A percentile compares a stretch with the other conserved stretches of the same genome.
Evolutionary conservation across 2,888 invertebrate genomes (phyloP).

Genomic region (Drosophila recens): DNA sequence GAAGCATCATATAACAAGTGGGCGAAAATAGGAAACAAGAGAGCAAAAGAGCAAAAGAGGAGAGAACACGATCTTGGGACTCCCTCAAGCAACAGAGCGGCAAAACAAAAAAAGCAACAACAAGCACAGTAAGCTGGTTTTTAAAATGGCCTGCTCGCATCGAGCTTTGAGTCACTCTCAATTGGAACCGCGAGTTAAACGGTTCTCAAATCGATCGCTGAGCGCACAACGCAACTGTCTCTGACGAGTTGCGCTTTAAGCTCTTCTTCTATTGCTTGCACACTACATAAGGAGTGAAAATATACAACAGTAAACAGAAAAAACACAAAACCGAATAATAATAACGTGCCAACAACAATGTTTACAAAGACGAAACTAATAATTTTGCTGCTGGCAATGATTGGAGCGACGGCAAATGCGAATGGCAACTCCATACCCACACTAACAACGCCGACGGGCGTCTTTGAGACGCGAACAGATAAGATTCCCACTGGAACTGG

Average conservation of each 20-base stretch:
- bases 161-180: slow-evolving; percentile 68
- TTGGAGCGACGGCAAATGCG: slow-evolving; percentile 15
- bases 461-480: slow-evolving; percentile 71
- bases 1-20: slow-evolving; percentile 26
- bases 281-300: slow-evolving; percentile 38
- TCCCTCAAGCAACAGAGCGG: slow-evolving; percentile 17
- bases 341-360: slow-evolving; percentile 30
- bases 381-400: slow-evolving; percentile 38
- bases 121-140: slow-evolving; percentile 65
- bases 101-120: slow-evolving; percentile 10
- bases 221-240: slow-evolving; percentile 31
- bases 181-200: slow-evolving; percentile 62
- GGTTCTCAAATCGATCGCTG: slow-evolving; percentile 50
- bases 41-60: slow-evolving; percentile 9
- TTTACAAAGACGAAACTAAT: slow-evolving; percentile 46
- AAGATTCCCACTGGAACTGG: slow-evolving; percentile 40
- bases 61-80: slow-evolving; percentile 20
- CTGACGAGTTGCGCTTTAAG: slow-evolving; percentile 45
- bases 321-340: slow-evolving; percentile 12
- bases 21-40: slow-evolving; percentile 1
- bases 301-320: slow-evolving; percentile 10
- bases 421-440: slow-evolving; percentile 62
- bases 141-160: slow-evolving; percentile 62
- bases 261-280: slow-evolving; percentile 32
- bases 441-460: slow-evolving; percentile 65